These are phyloP conservation scores for Numenius phaeopus DNA, from an alignment of 2,797 vertebrate genomes.

Conservation along the genomic window DNA sequence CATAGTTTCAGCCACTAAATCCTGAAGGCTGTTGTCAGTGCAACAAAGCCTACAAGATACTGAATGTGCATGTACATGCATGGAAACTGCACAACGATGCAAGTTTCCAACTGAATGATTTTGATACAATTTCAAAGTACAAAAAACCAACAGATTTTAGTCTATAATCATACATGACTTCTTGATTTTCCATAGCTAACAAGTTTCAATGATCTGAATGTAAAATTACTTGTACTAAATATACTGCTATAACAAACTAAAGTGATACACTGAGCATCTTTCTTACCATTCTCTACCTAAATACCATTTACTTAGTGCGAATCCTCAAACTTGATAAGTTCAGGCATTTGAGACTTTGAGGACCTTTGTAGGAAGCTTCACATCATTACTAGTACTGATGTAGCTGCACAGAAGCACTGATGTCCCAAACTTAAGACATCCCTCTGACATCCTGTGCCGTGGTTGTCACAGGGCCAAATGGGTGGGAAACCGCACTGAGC, in stretches of 20 bases:
- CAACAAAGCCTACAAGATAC: background rate
- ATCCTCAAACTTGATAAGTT: background rate
- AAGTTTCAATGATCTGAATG: background rate
- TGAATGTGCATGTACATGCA: background rate
- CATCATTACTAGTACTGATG: background rate
- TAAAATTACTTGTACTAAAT: background rate
- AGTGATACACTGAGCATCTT: rapidly evolving
- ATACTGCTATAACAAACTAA: background rate
- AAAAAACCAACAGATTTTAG: background rate
- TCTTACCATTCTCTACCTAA: background rate
- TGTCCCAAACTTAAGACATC: background rate
- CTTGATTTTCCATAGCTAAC: background rate
- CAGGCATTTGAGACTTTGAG: background rate
- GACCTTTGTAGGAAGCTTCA: background rate
- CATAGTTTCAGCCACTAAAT: background rate
- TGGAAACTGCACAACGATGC: background rate
- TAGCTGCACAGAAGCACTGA: background rate
- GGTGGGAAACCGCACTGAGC: background rate
- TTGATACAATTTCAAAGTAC: background rate
- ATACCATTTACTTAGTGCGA: background rate
- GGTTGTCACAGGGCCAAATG: background rate
- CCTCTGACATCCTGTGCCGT: background rate
- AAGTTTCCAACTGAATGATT: background rate
- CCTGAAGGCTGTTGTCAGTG: background rate
- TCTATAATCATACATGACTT: background rate